These are phyloP conservation scores for Potamarius usumacintae DNA, from an alignment of 2,113 vertebrate species.

Conservation along the genomic window DNA sequence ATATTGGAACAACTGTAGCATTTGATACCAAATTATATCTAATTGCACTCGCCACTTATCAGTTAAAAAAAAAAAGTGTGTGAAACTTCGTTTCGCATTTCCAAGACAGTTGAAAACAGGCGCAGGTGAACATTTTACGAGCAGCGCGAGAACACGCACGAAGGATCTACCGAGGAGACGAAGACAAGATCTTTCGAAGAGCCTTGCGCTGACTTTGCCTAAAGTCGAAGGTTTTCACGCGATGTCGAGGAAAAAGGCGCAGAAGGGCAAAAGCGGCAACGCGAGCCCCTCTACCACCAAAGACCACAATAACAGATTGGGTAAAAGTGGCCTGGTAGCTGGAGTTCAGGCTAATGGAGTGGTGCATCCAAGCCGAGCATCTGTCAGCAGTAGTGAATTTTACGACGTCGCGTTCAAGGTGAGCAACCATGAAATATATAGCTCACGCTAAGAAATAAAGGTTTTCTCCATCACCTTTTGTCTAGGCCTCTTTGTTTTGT, in stretches of 20 bases:
- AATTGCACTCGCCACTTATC: not conserved
- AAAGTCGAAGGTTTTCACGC: not conserved
- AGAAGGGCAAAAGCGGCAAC: conserved; percentile 69
- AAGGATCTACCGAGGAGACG: not conserved
- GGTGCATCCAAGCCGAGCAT: conserved; percentile 75
- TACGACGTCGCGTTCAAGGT: conserved; percentile 93
- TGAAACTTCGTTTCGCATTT: not conserved
- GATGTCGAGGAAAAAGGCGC: conserved; percentile 87
- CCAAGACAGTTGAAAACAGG: not conserved
- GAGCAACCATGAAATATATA: conserved; percentile 47
- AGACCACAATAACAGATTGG: conserved; percentile 53
- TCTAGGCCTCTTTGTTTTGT: not conserved
- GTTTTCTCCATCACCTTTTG: not conserved
- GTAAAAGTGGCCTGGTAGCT: conserved; percentile 53
- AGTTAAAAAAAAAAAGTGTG: conserved; percentile 1
- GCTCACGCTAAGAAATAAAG: not conserved
- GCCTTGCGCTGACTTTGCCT: not conserved
- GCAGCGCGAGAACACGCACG: not conserved
- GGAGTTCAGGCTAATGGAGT: conserved; percentile 70
- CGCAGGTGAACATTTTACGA: not conserved
- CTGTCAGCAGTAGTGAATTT: conserved; percentile 87
- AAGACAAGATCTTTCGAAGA: not conserved
- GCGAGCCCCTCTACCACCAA: conserved; percentile 60
- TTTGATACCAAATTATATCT: not conserved
- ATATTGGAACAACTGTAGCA: not conserved